A percentile compares a stretch with the other conserved stretches of the same genome.
Conservation (phyloP, 2,113 vertebrate species). For the Grantiella picta region DNA sequence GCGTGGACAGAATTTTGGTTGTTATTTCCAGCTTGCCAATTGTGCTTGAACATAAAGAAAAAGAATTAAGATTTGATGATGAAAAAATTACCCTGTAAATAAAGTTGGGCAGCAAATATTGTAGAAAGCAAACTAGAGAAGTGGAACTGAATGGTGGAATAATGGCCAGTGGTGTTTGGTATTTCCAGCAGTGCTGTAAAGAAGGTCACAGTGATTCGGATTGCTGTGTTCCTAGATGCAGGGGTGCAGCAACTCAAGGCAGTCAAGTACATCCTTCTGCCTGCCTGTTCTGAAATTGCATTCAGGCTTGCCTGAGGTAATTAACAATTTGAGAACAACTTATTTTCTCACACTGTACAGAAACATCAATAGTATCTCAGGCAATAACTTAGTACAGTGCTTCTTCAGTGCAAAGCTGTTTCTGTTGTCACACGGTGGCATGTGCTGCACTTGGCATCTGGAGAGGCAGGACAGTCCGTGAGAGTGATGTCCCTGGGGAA, state of each 20-base stretch:
- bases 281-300: neutral
- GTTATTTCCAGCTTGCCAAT: neutral
- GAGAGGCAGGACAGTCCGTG: neutral
- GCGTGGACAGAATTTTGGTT: neutral
- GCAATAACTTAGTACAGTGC: neutral
- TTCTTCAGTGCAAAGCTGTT: neutral
- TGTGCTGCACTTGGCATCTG: neutral
- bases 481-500: neutral
- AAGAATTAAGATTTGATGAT: neutral
- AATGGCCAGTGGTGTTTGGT: neutral
- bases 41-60: neutral
- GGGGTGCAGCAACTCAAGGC: neutral
- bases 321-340: neutral
- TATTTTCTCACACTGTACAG: neutral
- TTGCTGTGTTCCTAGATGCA: neutral
- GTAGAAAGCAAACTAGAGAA: neutral
- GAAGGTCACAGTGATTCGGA: neutral
- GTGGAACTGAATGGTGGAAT: neutral
- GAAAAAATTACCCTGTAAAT: neutral
- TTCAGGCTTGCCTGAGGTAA: neutral
- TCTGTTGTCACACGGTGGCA: neutral
- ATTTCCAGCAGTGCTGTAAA: neutral
- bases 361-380: rapidly evolving
- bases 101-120: neutral
- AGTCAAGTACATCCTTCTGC: neutral